Evolutionary conservation across 30 jellyfish, hydroid and myxozoan species (phyloP).

Genomic region (Nemopilema nomurai): DNA sequence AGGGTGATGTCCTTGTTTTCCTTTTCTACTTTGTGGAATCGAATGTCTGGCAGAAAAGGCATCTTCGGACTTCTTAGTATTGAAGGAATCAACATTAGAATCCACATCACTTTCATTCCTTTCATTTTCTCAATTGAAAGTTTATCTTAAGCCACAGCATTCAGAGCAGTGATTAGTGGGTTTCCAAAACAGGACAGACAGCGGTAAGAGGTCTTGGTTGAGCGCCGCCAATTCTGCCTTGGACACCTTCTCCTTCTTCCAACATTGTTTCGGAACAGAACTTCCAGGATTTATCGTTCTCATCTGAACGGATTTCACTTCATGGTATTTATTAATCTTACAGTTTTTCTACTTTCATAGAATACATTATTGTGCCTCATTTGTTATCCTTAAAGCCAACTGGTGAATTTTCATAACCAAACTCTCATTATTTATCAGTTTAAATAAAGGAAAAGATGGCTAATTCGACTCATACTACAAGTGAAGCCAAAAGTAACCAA

Average conservation of each 20-base stretch:
- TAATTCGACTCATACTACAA: no score
- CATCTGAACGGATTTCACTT: no score
- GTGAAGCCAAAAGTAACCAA: no score
- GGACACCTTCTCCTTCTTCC: neutral
- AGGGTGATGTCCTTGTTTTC: neutral
- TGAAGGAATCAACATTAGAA: neutral
- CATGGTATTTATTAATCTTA: no score
- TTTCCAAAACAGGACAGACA: neutral
- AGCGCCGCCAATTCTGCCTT: neutral
- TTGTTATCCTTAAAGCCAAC: no score
- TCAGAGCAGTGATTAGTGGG: slow-evolving; percentile 58
- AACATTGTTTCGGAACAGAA: neutral
- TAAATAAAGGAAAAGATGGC: no score
- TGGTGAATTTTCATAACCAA: no score
- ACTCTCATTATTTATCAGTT: no score
- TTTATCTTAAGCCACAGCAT: slow-evolving; percentile 39
- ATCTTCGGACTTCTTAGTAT: slow-evolving; percentile 20
- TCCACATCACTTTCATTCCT: slow-evolving; percentile 18
- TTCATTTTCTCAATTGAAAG: slow-evolving; percentile 5
- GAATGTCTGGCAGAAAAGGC: slow-evolving; percentile 25
- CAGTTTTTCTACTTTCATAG: no score
- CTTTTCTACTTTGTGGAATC: slow-evolving; percentile 2
- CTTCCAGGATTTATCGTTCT: neutral
- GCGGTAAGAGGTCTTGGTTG: neutral
- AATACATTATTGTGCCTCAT: no score